Evolutionary conservation across 2,113 vertebrate species (phyloP).

Genomic region (Oncorhynchus mykiss): DNA sequence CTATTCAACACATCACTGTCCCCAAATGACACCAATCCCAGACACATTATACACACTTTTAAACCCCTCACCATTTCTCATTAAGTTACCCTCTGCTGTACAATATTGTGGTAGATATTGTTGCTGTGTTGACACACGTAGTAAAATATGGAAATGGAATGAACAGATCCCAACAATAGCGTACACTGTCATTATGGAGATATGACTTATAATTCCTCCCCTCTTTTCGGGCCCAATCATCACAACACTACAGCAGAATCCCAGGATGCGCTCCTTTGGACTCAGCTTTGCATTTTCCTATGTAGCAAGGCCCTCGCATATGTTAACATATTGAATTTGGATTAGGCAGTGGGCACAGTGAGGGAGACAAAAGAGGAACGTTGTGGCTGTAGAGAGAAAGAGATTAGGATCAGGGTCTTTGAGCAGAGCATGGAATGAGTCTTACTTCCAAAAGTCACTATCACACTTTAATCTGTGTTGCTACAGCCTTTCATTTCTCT

Average conservation of each 20-base stretch:
- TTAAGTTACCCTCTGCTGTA: neutral
- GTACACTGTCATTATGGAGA: constrained; percentile 1
- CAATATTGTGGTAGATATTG: neutral
- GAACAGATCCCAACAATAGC: constrained; percentile 6
- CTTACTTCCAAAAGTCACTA: neutral
- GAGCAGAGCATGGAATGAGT: neutral
- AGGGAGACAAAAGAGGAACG: constrained; percentile 7
- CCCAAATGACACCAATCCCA: too few species aligned
- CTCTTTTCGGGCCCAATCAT: constrained; percentile 22
- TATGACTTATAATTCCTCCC: constrained; percentile 35
- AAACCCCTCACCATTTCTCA: too few species aligned
- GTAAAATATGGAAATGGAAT: neutral
- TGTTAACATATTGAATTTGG: constrained; percentile 58
- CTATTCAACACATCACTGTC: too few species aligned
- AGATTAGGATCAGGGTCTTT: constrained; percentile 38
- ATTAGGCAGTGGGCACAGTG: constrained; percentile 30
- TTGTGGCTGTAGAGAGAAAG: constrained; percentile 11
- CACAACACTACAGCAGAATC: constrained; percentile 35
- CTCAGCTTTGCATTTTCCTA: constrained; percentile 5
- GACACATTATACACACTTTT: too few species aligned
- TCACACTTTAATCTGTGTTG: neutral
- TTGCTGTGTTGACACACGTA: neutral
- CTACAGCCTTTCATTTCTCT: neutral
- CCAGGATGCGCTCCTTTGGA: constrained; percentile 43
- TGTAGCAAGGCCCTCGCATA: constrained; percentile 20